phyloP scores from a whole-genome alignment of 2,797 vertebrate genomes.

The Halcyon smyrnensis region DNA sequence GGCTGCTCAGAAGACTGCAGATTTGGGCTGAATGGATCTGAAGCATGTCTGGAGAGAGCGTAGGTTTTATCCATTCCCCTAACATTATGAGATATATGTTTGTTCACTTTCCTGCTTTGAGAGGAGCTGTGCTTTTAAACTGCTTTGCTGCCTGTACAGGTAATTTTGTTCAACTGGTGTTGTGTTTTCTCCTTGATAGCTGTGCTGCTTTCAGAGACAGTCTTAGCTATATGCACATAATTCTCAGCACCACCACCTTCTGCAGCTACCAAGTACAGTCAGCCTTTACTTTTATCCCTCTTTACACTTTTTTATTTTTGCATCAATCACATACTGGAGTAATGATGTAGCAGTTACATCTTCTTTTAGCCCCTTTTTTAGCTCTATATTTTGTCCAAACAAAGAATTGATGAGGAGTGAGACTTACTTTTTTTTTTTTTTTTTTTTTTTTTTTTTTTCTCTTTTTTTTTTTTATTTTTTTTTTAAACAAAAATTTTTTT shows the following conservation, averaged over 20 bases:
- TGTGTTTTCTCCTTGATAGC: not conserved
- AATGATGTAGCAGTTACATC: not conserved
- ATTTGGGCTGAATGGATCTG: not conserved
- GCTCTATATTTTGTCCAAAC: not conserved
- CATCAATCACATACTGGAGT: not conserved
- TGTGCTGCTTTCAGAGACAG: not conserved
- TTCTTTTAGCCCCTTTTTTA: not conserved
- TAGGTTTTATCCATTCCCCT: not conserved
- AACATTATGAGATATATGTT: not conserved
- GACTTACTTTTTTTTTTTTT: too few species aligned
- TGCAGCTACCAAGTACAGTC: not conserved
- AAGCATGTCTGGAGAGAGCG: not conserved
- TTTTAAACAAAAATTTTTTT: too few species aligned
- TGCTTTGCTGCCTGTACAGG: not conserved
- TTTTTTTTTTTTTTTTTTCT: too few species aligned
- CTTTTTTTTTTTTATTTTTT: too few species aligned
- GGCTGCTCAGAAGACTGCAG: not conserved
- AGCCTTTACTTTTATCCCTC: not conserved
- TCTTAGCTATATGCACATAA: not conserved
- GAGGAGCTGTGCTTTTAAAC: not conserved
- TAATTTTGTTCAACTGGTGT: constrained; percentile 27
- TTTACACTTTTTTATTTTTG: not conserved
- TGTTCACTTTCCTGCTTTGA: not conserved
- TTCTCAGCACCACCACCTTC: not conserved
- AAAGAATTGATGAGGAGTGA: not conserved